phyloP scores from a whole-genome alignment of 2,797 vertebrate species.

The Mionectes olivaceus region DNA sequence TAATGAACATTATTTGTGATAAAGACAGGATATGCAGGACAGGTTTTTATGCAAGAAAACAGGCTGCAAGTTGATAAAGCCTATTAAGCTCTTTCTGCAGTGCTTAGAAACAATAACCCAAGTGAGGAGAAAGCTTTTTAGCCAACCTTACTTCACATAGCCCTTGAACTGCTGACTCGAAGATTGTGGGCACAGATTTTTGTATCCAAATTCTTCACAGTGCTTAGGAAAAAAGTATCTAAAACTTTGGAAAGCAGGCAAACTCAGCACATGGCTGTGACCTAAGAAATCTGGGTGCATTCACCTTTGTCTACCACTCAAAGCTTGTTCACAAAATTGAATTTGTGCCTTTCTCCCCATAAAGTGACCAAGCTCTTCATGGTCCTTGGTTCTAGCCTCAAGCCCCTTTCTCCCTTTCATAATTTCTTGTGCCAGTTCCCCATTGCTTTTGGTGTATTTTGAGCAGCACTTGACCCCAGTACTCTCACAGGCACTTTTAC shows the following conservation, averaged over 20 bases:
- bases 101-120: background rate
- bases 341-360: background rate
- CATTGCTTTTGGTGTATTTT: background rate
- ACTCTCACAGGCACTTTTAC: background rate
- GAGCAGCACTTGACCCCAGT: constrained; percentile 8
- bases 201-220: background rate
- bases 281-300: background rate
- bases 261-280: background rate
- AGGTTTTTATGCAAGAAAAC: background rate
- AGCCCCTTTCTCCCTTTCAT: background rate
- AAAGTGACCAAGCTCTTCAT: background rate
- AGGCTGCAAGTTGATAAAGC: background rate
- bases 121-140: background rate
- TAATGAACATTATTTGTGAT: background rate
- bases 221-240: background rate
- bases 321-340: background rate
- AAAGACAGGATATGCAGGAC: background rate
- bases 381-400: background rate
- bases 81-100: background rate
- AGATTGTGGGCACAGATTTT: background rate
- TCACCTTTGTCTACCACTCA: background rate
- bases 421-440: background rate
- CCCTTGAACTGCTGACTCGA: background rate
- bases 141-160: background rate
- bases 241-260: background rate